These are phyloP conservation scores for Tinea semifulvella DNA, from an alignment of 2,888 invertebrate genomes.

Conservation along the genomic window DNA sequence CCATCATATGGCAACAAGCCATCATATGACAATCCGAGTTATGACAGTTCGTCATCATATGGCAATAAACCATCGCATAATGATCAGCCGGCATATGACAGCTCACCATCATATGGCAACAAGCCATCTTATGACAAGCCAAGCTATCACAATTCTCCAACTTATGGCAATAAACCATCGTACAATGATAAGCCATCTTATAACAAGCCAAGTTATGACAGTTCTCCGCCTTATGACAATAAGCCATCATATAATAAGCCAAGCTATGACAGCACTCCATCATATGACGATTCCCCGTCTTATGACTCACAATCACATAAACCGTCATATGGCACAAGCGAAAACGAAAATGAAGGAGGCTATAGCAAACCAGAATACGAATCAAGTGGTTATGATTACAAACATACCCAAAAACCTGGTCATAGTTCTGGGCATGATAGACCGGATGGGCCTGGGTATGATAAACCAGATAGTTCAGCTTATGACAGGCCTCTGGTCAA, in stretches of 20 bases:
- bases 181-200: neutral
- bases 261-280: neutral
- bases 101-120: neutral
- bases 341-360: neutral
- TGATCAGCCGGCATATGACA: neutral
- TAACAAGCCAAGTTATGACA: neutral
- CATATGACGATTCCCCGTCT: neutral
- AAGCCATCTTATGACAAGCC: neutral
- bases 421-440: neutral
- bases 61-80: conserved; percentile 1
- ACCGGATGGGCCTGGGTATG: conserved; percentile 18
- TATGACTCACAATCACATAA: neutral
- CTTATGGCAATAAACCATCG: neutral
- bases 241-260: neutral
- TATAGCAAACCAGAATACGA: conserved; percentile 15
- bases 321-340: neutral
- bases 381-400: conserved; percentile 18
- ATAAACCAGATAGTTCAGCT: conserved; percentile 20
- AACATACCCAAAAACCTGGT: conserved; percentile 8
- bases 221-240: neutral
- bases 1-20: conserved; percentile 1
- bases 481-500: conserved; percentile 31
- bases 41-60: neutral
- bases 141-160: neutral
- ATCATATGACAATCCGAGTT: neutral